These are phyloP conservation scores for Sicus ferrugineus DNA, from an alignment of 2,888 invertebrate genomes.

Conservation along the genomic window DNA sequence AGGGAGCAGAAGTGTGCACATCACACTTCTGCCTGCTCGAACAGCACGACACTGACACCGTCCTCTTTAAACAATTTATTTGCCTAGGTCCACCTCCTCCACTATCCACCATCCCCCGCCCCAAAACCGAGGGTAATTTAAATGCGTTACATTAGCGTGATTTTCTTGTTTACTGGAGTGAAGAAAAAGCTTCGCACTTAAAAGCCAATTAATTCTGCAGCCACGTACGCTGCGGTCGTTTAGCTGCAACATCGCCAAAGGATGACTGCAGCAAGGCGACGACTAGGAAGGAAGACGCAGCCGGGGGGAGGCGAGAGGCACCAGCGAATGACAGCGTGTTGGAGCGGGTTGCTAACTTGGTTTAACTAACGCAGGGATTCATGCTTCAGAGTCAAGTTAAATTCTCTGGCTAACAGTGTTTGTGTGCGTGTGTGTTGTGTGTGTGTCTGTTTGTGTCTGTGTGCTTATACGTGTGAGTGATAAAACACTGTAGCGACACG, in stretches of 20 bases:
- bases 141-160: slow-evolving; percentile 52
- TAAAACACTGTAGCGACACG: slow-evolving; percentile 8
- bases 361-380: slow-evolving; percentile 20
- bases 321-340: slow-evolving; percentile 31
- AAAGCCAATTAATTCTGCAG: slow-evolving; percentile 63
- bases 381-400: not conserved
- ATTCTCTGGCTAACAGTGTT: not conserved
- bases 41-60: not conserved
- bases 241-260: slow-evolving; percentile 43
- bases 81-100: not conserved
- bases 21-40: not conserved
- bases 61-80: too few relatives aligned
- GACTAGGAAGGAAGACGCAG: not conserved
- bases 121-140: slow-evolving; percentile 2
- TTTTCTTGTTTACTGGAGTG: slow-evolving; percentile 59
- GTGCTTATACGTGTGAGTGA: slow-evolving; percentile 10
- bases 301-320: not conserved
- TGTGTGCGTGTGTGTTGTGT: not conserved
- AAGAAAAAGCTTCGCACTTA: slow-evolving; percentile 60
- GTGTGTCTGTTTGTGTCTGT: slow-evolving; percentile 4
- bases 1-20: slow-evolving; percentile 1
- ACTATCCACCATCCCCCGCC: not conserved
- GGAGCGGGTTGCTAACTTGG: slow-evolving; percentile 11
- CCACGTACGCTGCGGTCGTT: slow-evolving; percentile 61
- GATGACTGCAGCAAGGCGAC: not conserved